phyloP scores from a whole-genome alignment of 2,888 invertebrate genomes.

The Amorpha juglandis region DNA sequence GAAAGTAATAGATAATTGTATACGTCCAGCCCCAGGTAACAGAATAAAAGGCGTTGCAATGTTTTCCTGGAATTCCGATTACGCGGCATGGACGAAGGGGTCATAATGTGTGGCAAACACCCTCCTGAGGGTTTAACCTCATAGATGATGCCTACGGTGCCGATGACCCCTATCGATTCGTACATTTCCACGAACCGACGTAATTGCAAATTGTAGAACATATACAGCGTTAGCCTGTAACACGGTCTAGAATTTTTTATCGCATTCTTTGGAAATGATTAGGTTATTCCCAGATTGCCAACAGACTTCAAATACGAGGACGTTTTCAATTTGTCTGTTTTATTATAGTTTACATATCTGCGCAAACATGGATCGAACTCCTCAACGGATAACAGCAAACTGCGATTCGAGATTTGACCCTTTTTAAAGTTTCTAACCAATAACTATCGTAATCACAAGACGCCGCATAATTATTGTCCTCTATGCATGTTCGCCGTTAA shows the following conservation, averaged over 20 bases:
- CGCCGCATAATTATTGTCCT: too few relatives aligned
- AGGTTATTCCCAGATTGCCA: slow-evolving; percentile 7
- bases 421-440: too few relatives aligned
- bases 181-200: slow-evolving; percentile 69
- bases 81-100: slow-evolving; percentile 64
- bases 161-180: slow-evolving; percentile 82
- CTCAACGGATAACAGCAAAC: too few relatives aligned
- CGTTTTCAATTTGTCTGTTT: too few relatives aligned
- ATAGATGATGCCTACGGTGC: slow-evolving; percentile 77
- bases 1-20: slow-evolving; percentile 43
- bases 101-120: slow-evolving; percentile 71
- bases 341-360: too few relatives aligned
- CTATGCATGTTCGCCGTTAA: too few relatives aligned
- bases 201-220: slow-evolving; percentile 69
- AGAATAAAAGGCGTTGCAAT: slow-evolving; percentile 63
- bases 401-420: too few relatives aligned
- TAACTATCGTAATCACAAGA: too few relatives aligned
- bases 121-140: slow-evolving; percentile 76
- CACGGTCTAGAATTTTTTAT: slow-evolving; percentile 44
- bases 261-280: slow-evolving; percentile 38
- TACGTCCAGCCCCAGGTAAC: slow-evolving; percentile 54
- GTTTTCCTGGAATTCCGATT: slow-evolving; percentile 71
- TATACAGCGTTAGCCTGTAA: slow-evolving; percentile 34
- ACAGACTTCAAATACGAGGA: not conserved
- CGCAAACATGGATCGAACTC: too few relatives aligned